Evolutionary conservation across 2,113 vertebrate species (phyloP).

Genomic region (Macroglossus sobrinus): DNA sequence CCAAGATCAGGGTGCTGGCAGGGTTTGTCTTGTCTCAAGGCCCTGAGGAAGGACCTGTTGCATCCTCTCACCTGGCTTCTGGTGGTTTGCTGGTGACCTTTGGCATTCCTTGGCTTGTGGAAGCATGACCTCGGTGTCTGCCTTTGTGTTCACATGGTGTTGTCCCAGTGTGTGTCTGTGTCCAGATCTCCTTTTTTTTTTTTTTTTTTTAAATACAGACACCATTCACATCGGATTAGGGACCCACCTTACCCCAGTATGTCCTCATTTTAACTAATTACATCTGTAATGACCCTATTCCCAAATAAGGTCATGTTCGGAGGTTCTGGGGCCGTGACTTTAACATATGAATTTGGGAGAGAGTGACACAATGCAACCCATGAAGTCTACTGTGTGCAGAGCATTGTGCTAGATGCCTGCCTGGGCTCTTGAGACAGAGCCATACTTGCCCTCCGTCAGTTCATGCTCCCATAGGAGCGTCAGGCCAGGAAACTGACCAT

Average conservation of each 20-base stretch:
- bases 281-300: not conserved
- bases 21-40: not conserved
- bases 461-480: fast-evolving
- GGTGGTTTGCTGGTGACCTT: not conserved
- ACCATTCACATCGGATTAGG: not conserved
- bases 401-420: not conserved
- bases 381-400: not conserved
- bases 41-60: fast-evolving
- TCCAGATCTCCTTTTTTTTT: not conserved
- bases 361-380: not conserved
- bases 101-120: not conserved
- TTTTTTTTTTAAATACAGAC: not conserved
- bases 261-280: not conserved
- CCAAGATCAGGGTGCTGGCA: not conserved
- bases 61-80: not conserved
- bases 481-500: not conserved
- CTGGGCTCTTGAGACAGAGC: not conserved
- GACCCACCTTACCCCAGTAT: not conserved
- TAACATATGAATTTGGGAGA: not conserved
- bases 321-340: not conserved
- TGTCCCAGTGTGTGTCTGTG: no score
- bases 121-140: not conserved
- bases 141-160: not conserved
- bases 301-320: not conserved
- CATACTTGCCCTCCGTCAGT: not conserved